phyloP scores from a whole-genome alignment of 1,140 invertebrate species.

The Oryzaephilus surinamensis region DNA sequence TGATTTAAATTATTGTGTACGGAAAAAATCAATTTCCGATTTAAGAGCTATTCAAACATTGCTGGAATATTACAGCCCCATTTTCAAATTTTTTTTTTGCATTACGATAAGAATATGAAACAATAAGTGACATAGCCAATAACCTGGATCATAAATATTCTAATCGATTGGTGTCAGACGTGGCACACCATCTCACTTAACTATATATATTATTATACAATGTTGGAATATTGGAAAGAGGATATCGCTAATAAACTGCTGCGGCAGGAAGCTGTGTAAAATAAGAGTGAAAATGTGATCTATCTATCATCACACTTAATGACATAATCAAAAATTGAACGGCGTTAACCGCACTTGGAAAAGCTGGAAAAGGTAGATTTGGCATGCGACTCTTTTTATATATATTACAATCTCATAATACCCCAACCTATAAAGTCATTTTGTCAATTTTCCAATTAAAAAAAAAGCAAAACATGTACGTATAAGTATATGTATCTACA shows the following conservation, averaged over 20 bases:
- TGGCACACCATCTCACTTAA: too few relatives aligned
- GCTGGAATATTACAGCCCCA: not conserved
- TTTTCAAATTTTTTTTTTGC: not conserved
- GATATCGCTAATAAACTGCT: constrained; percentile 24
- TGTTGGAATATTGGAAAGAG: too few relatives aligned
- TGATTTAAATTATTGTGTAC: constrained; percentile 2
- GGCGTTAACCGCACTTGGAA: constrained; percentile 22
- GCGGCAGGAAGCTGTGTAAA: constrained; percentile 11
- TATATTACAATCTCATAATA: too few relatives aligned
- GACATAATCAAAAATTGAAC: constrained; percentile 27
- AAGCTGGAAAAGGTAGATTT: constrained; percentile 25
- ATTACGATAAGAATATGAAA: constrained; percentile 5
- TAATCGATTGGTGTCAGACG: constrained; percentile 19
- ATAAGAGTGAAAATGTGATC: constrained; percentile 29
- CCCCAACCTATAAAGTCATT: too few relatives aligned
- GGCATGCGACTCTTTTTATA: constrained; percentile 17
- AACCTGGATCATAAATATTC: constrained; percentile 12
- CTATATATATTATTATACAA: too few relatives aligned
- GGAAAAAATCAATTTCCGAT: not conserved
- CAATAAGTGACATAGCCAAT: constrained; percentile 8
- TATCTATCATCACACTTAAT: constrained; percentile 28
- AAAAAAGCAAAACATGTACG: too few relatives aligned
- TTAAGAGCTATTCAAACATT: constrained; percentile 2
- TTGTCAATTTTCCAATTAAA: too few relatives aligned
- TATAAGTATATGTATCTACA: too few relatives aligned